phyloP scores from a whole-genome alignment of 2,888 invertebrate species.

The Caenorhabditis becei region DNA sequence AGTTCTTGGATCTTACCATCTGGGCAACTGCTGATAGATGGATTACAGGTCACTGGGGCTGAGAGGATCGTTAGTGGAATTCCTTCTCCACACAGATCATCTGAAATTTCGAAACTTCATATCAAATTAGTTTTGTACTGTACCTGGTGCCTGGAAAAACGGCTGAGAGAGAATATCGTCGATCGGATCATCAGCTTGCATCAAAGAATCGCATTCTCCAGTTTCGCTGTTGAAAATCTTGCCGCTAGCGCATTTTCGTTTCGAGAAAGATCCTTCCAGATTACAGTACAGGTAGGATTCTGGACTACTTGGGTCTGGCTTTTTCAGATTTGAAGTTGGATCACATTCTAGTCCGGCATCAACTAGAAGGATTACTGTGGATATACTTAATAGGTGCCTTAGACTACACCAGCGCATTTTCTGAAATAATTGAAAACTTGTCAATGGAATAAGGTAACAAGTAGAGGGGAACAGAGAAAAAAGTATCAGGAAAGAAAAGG shows the following conservation, averaged over 20 bases:
- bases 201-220: conserved; percentile 71
- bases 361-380: conserved; percentile 33
- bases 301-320: conserved; percentile 74
- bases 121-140: background rate
- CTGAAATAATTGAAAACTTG: conserved; percentile 17
- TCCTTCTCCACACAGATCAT: conserved; percentile 80
- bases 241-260: conserved; percentile 77
- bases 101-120: conserved; percentile 43
- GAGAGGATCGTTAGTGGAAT: conserved; percentile 79
- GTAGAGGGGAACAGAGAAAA: background rate
- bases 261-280: conserved; percentile 77
- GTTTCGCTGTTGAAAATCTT: conserved; percentile 75
- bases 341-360: conserved; percentile 69
- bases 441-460: background rate
- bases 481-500: background rate
- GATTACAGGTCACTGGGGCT: conserved; percentile 81
- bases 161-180: conserved; percentile 77
- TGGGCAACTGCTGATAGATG: conserved; percentile 80
- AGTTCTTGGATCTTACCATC: conserved; percentile 70
- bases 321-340: conserved; percentile 72
- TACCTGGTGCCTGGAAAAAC: conserved; percentile 80
- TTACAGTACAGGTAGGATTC: conserved; percentile 80
- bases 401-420: conserved; percentile 55
- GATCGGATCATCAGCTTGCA: conserved; percentile 63
- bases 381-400: conserved; percentile 56